A percentile compares a stretch with the other conserved stretches of the same genome.
phyloP scores from a whole-genome alignment of 35 echinoderm and acorn worm species.

The Heliocidaris erythrogramma region DNA sequence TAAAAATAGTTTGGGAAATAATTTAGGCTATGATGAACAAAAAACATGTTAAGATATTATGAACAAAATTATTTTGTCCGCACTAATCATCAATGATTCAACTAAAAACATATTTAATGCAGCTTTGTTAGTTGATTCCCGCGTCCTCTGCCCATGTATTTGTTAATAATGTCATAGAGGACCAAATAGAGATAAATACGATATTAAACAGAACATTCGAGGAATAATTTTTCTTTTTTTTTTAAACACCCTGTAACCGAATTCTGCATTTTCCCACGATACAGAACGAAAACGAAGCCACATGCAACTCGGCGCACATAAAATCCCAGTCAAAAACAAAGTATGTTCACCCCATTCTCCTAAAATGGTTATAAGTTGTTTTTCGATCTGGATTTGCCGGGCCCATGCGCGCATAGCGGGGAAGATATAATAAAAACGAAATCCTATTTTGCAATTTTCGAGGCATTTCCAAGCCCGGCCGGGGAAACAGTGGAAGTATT shows the following conservation, averaged over 20 bases:
- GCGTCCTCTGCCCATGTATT: no score
- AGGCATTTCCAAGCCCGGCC: not conserved
- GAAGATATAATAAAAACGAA: not conserved
- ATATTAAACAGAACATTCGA: not conserved
- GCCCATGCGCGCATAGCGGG: not conserved
- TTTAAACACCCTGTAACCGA: not conserved
- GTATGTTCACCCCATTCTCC: slow-evolving; percentile 4
- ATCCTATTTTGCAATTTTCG: slow-evolving; percentile 41
- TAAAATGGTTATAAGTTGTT: slow-evolving; percentile 11
- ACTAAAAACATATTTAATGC: no score
- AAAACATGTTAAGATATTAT: no score
- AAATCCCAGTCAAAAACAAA: not conserved
- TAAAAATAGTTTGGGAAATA: no score
- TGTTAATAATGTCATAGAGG: no score
- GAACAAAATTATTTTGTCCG: no score
- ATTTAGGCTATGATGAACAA: no score
- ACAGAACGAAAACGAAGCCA: not conserved
- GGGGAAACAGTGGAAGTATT: slow-evolving; percentile 40
- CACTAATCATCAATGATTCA: no score
- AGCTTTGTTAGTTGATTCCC: no score
- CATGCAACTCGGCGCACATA: not conserved
- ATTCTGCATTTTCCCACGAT: slow-evolving; percentile 1
- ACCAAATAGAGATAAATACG: not conserved
- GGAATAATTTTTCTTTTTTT: not conserved
- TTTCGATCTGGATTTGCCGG: not conserved